Base-by-base conservation (phyloP, 2,113 vertebrate genomes). In the Opisthocomus hoazin region DNA sequence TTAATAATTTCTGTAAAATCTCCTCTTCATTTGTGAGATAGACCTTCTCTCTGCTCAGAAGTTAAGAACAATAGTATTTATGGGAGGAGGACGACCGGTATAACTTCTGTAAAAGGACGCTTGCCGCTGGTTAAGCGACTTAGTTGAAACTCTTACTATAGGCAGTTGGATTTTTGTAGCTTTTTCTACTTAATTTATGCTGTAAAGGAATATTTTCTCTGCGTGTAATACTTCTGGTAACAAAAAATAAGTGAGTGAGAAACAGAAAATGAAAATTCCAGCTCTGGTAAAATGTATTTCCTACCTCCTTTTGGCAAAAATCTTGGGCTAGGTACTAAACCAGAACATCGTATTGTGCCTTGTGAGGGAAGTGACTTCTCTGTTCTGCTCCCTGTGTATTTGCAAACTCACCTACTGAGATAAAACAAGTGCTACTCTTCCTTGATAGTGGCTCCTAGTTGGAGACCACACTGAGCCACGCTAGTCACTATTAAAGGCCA, bases 31-130 rank as follows among this genome's bases (percentile, higher is more conserved):
- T 73, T 51, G 48, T 45, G 76, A 58, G 27, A 16, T 41, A 11
- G 53, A 53, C 11, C 9, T 56, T 70, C 46, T 63, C 39, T 84
- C 45, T 10, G 9, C 37, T 66, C 30, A n/a, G 80, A 46, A 87
- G 29, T 17, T 13, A 32, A 83, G 50, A 70, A 27, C 13, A 20
- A 3, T 24, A 11, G 8, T 29, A 19, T 71, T 54, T 41, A 45
- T 0, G 2, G 32, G 58, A 64, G 57, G 48, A 84, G 12, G 13
- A 7, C 17, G 60, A 8, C 5, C 15, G 27, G 0, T 24, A 2
- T 41, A 34, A 14, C 37, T 34, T 65, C 11, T 23, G 12, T 82
- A 46, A 58, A 83, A 66, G 63, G 54, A 53, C 73, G 48, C 20
- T 17, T 77, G 19, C 53, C 91, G 22, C 32, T 77, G 15, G 5